Base-by-base conservation (phyloP, 1,140 invertebrate genomes). In the Cydia fagiglandana region DNA sequence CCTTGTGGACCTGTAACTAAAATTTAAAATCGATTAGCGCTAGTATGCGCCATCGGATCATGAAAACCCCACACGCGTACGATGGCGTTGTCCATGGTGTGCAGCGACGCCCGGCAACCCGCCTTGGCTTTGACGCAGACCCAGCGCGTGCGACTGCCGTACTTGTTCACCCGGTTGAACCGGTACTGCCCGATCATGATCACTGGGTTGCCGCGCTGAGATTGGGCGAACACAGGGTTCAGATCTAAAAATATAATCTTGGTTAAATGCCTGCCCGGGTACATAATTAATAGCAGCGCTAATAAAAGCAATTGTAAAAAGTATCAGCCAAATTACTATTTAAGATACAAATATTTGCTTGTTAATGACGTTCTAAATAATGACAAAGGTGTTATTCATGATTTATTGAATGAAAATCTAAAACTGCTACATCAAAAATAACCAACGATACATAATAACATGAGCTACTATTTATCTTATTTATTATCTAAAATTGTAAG, bases 111-210 rank as follows among this genome's bases (percentile, higher is more conserved):
- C 77, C 90, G 81, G 78, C 91, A 93, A 10, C 91, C 91, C 30
- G 86, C 86, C 41, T 92, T 92, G 0, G 89, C 89, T 76, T 91
- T 93, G 1, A 92, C 90, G 79, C 91, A 93, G 17, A 92, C 89
- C 91, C 91, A 93, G 84, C 91, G 83, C 6, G 83, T 92, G 20
- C 88, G 79, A 73, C 86, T 88, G 10, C 89, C 89, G 64, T 90
- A 88, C 41, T 91, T 91, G 56, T 91, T 91, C 6, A 91, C 90
- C 41, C 90, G 86, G 77, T 92, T 91, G 74, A 93, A 93, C 2
- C 90, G 87, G 75, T 92, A 93, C 75, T 88, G 88, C 15, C 89
- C 90, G 64, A 93, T 91, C 90, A 91, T 92, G 9, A 93, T 92
- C n/a, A 93, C 88, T 10, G 90, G 90, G 64, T 93, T 93, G 2